These are phyloP conservation scores for Octomys mimax DNA, from an alignment of 2,797 vertebrate genomes.

Conservation along the genomic window DNA sequence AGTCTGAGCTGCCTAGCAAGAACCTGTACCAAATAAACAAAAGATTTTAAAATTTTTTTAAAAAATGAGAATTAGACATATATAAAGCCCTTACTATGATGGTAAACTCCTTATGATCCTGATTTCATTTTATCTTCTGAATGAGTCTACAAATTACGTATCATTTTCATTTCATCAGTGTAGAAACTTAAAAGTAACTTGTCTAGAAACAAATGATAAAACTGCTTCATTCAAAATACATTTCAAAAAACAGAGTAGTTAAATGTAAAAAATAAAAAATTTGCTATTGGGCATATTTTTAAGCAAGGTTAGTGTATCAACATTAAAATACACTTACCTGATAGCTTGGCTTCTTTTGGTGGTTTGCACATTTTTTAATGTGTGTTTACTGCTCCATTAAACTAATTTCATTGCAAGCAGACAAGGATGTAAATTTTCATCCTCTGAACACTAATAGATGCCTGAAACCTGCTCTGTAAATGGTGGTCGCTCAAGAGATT, in stretches of 20 bases:
- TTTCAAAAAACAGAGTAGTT: background rate
- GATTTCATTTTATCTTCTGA: background rate
- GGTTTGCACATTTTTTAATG: background rate
- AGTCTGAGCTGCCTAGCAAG: too few species aligned
- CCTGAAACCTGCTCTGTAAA: constrained; percentile 33
- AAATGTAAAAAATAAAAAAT: background rate
- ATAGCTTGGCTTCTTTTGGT: constrained; percentile 5
- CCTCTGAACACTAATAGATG: background rate
- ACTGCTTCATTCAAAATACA: background rate
- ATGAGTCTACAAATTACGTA: background rate
- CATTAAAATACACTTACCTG: constrained; percentile 13
- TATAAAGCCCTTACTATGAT: background rate
- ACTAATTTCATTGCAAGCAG: constrained; percentile 42
- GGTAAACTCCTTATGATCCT: too few species aligned
- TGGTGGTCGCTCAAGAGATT: background rate
- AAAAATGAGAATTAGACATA: background rate
- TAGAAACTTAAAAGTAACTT: background rate
- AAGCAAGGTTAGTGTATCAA: constrained; percentile 24
- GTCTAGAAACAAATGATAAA: background rate
- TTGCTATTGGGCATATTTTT: background rate
- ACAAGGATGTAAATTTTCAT: constrained; percentile 42
- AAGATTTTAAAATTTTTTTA: too few species aligned
- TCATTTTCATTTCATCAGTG: background rate
- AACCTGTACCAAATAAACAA: too few species aligned
- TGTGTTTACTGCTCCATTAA: background rate